Evolutionary conservation across 2,113 vertebrate species (phyloP), one percentile per base, ranked within the genome.

Genomic region (Myrmecophaga tridactyla): DNA sequence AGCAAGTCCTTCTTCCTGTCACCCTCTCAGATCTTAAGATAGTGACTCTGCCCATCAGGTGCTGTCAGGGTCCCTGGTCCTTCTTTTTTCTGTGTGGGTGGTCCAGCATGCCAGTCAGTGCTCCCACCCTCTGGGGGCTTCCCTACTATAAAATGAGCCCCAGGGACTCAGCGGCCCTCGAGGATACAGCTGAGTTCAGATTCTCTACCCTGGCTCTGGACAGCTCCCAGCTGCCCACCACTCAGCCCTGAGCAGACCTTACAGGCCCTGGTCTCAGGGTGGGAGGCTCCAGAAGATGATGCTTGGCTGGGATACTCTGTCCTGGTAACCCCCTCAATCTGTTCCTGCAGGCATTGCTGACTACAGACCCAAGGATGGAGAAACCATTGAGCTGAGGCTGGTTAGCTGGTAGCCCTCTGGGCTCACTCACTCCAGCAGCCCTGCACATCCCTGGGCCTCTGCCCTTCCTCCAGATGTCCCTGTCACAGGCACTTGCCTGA

Each of bases 261-360:
- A 67, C 1, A 43, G 84, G 43, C 27, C 39, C 8, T 65, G 63
- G 15, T 72, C 51, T 82, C 56, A 18, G 85, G 60, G 23, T 1
- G 5, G 41, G 62, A 29, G 41, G 29, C 10, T 56, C 51, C 12
- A 39, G 78, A 69, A 88, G 76, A 53, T 77, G 60, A 58, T 56
- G 21, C 1, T 7, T 12, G 48, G 4, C 6, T 27, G 10, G 10
- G n/a, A 31, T 3, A 0, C n/a, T 56, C 53, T 20, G n/a, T 23
- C 53, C 13, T 31, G 15, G 7, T 83, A 67, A 92, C 3, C 13
- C 0, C 10, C 9, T 58, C 34, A 21, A 39, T 39, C 43, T 96
- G 73, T 67, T 58, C 89, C 94, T 21, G 14, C 96, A 99, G 99
- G 99, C n/a, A 95, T 99, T 0, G 95, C 95, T 0, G 99, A 99